Evolutionary conservation across 2,888 invertebrate genomes (phyloP).

Genomic region (Eudemis profundana): DNA sequence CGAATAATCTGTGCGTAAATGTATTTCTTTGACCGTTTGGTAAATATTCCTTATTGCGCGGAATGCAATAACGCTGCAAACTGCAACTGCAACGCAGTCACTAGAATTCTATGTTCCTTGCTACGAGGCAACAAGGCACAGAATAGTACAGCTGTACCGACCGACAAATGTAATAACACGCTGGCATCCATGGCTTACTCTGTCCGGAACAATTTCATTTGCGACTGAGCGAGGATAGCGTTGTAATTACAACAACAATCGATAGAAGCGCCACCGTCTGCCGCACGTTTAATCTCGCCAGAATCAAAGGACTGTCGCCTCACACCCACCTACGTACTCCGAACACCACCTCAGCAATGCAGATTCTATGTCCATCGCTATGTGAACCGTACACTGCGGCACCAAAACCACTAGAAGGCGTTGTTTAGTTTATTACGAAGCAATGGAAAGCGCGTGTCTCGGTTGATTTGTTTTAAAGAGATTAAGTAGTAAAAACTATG

Average conservation of each 20-base stretch:
- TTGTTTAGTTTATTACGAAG: slow-evolving; percentile 36
- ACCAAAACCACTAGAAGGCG: slow-evolving; percentile 25
- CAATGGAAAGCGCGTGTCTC: slow-evolving; percentile 55
- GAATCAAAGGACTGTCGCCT: slow-evolving; percentile 84
- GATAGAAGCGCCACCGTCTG: slow-evolving; percentile 85
- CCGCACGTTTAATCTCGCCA: slow-evolving; percentile 85
- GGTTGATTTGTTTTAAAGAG: slow-evolving; percentile 61
- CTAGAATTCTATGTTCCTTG: slow-evolving; percentile 10
- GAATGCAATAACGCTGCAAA: slow-evolving; percentile 41
- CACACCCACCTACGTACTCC: slow-evolving; percentile 72
- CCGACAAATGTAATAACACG: slow-evolving; percentile 72
- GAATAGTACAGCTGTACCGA: slow-evolving; percentile 50
- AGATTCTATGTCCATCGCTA: slow-evolving; percentile 47
- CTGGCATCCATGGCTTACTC: slow-evolving; percentile 80
- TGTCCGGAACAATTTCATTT: slow-evolving; percentile 85
- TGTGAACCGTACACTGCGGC: slow-evolving; percentile 56
- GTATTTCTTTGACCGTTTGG: slow-evolving; percentile 21
- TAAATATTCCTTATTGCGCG: slow-evolving; percentile 33
- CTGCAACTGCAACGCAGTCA: slow-evolving; percentile 33
- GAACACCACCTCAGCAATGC: slow-evolving; percentile 62
- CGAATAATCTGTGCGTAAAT: neutral
- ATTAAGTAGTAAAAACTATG: slow-evolving; percentile 69
- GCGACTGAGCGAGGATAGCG: slow-evolving; percentile 84
- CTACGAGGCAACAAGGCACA: slow-evolving; percentile 31
- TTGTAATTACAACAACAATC: slow-evolving; percentile 86